Conservation (phyloP, 2,888 invertebrate genomes). For the Campaea margaritaria region DNA sequence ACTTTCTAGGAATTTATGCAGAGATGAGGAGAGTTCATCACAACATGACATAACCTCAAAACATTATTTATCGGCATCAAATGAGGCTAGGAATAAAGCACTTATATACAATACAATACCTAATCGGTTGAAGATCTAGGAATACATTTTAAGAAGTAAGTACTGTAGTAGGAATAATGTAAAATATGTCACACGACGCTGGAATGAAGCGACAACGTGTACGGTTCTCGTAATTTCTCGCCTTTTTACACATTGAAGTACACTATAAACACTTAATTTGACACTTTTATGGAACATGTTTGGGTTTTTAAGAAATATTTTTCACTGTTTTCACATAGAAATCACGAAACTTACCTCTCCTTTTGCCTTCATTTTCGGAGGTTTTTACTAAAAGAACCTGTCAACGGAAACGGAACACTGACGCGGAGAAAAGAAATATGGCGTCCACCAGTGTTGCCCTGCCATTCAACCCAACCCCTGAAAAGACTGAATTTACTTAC, state of each 20-base stretch:
- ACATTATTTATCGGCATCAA: slow-evolving; percentile 11
- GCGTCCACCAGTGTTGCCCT: slow-evolving; percentile 29
- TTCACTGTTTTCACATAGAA: slow-evolving; percentile 43
- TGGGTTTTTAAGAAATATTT: slow-evolving; percentile 1
- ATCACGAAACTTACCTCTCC: slow-evolving; percentile 88
- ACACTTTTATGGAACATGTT: slow-evolving; percentile 4
- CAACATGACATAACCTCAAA: slow-evolving; percentile 76
- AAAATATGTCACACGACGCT: slow-evolving; percentile 26
- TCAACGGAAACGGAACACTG: slow-evolving; percentile 79
- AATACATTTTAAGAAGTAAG: neutral
- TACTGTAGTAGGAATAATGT: slow-evolving; percentile 2
- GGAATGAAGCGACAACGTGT: slow-evolving; percentile 72
- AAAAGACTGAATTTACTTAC: no score
- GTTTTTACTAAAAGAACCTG: slow-evolving; percentile 79
- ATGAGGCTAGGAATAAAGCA: neutral
- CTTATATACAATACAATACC: no score
- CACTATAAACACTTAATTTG: slow-evolving; percentile 8
- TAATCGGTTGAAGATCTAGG: neutral
- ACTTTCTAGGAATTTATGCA: neutral
- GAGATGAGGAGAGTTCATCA: slow-evolving; percentile 36
- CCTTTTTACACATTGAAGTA: slow-evolving; percentile 12
- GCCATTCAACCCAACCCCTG: no score
- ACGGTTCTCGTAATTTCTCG: slow-evolving; percentile 40
- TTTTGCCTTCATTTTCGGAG: slow-evolving; percentile 93
- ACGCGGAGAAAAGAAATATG: slow-evolving; percentile 61